phyloP scores from a whole-genome alignment of 2,888 invertebrate species.

The Amorpha juglandis region DNA sequence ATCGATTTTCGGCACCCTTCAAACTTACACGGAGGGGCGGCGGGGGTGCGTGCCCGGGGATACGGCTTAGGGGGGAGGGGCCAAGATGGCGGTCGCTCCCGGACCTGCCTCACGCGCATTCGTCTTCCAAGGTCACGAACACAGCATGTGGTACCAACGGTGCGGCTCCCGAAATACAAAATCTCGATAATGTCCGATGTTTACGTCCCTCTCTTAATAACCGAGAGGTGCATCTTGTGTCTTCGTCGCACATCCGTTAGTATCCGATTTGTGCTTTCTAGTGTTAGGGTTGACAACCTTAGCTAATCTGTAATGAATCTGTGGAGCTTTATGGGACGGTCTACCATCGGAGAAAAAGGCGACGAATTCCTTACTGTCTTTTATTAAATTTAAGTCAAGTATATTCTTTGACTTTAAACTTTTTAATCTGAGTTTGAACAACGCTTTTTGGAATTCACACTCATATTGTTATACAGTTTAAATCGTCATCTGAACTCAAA shows the following conservation, averaged over 20 bases:
- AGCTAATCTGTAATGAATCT: neutral
- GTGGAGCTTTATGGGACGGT: neutral
- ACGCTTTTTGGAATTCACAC: no score
- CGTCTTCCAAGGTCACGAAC: constrained; percentile 72
- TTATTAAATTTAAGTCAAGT: no score
- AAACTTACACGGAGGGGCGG: constrained; percentile 34
- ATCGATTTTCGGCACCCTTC: constrained; percentile 83
- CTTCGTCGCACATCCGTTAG: constrained; percentile 59
- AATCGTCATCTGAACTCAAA: neutral
- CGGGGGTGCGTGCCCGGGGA: constrained; percentile 39
- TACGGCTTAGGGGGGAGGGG: constrained; percentile 59
- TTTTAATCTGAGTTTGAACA: no score
- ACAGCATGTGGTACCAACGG: constrained; percentile 67
- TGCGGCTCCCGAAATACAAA: constrained; percentile 75
- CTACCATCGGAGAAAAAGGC: neutral
- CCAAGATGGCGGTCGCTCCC: constrained; percentile 71
- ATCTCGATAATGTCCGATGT: constrained; percentile 61
- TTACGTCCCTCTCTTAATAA: constrained; percentile 55
- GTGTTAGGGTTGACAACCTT: constrained; percentile 27
- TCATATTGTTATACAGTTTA: neutral
- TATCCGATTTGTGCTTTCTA: constrained; percentile 48
- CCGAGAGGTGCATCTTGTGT: constrained; percentile 39
- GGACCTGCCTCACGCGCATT: constrained; percentile 79
- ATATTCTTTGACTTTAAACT: no score
- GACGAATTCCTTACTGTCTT: neutral